A percentile compares a stretch with the other conserved stretches of the same genome.
These are phyloP conservation scores for Antheraea mylitta DNA, from an alignment of 1,140 invertebrate genomes.

Conservation along the genomic window DNA sequence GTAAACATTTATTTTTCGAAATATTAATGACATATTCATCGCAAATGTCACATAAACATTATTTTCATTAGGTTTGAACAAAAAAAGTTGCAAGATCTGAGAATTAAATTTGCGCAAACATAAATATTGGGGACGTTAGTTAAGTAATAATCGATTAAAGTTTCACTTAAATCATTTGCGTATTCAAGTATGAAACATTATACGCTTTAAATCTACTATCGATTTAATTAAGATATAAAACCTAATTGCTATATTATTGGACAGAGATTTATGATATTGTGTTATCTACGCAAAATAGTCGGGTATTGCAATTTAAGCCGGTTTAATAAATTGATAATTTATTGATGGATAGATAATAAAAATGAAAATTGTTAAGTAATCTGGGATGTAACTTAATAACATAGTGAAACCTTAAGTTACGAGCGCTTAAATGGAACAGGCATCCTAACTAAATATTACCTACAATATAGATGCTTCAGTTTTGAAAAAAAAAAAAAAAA, in stretches of 20 bases:
- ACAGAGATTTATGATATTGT: constrained; percentile 53
- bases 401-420: background rate
- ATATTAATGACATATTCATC: too few species aligned
- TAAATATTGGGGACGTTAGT: constrained; percentile 2
- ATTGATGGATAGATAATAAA: constrained; percentile 15
- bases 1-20: too few species aligned
- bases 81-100: too few species aligned
- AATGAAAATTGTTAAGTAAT: constrained; percentile 2
- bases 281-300: constrained; percentile 29
- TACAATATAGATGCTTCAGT: too few species aligned
- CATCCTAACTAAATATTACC: background rate
- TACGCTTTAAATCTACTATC: constrained; percentile 52
- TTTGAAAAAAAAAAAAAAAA: too few species aligned
- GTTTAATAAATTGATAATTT: constrained; percentile 21
- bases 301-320: constrained; percentile 40
- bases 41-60: too few species aligned
- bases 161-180: constrained; percentile 25
- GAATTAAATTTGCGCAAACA: background rate
- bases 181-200: constrained; percentile 44
- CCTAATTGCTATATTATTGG: constrained; percentile 56
- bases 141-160: constrained; percentile 11
- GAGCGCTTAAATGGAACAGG: too few species aligned
- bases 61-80: too few species aligned
- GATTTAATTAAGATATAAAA: constrained; percentile 67
- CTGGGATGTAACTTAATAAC: constrained; percentile 8